Evolutionary conservation across 2,797 vertebrate species (phyloP).

Genomic region (Microctenopoma lineatum): DNA sequence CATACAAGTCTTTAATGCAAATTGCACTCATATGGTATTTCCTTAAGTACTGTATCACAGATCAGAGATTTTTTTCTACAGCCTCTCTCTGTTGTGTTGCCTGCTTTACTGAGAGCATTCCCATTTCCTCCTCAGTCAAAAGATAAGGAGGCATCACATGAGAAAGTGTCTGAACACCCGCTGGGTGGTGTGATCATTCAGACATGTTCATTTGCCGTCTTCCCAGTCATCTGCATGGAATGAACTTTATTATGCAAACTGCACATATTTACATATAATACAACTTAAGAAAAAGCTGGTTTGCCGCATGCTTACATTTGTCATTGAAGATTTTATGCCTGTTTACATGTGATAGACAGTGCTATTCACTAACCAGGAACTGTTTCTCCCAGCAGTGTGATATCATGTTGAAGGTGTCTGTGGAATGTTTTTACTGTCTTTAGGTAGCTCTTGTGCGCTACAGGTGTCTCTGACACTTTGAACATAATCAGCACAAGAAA

Average conservation of each 20-base stretch:
- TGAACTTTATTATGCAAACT: conserved; percentile 26
- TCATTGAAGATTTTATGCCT: not conserved
- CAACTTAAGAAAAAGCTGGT: conserved; percentile 16
- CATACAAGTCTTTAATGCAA: conserved; percentile 25
- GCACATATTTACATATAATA: conserved; percentile 48
- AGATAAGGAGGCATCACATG: conserved; percentile 72
- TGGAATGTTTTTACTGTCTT: conserved; percentile 42
- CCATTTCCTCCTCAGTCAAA: conserved; percentile 27
- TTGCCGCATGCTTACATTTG: conserved; percentile 20
- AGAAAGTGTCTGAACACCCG: conserved; percentile 47
- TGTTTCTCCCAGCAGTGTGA: conserved; percentile 37
- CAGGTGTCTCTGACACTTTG: conserved; percentile 12
- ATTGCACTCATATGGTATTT: conserved; percentile 18
- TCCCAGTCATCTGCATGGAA: conserved; percentile 28
- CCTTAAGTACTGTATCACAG: conserved; percentile 8
- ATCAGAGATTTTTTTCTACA: not conserved
- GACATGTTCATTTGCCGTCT: conserved; percentile 61
- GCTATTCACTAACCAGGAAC: conserved; percentile 24
- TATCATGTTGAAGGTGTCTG: conserved; percentile 27
- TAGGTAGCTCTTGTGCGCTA: conserved; percentile 29
- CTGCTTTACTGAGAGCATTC: conserved; percentile 29
- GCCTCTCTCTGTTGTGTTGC: not conserved
- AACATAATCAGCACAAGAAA: conserved; percentile 15
- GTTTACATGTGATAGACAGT: conserved; percentile 25
- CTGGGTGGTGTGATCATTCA: conserved; percentile 40